Conservation (phyloP, 2,888 invertebrate genomes). For the Melanargia galathea region DNA sequence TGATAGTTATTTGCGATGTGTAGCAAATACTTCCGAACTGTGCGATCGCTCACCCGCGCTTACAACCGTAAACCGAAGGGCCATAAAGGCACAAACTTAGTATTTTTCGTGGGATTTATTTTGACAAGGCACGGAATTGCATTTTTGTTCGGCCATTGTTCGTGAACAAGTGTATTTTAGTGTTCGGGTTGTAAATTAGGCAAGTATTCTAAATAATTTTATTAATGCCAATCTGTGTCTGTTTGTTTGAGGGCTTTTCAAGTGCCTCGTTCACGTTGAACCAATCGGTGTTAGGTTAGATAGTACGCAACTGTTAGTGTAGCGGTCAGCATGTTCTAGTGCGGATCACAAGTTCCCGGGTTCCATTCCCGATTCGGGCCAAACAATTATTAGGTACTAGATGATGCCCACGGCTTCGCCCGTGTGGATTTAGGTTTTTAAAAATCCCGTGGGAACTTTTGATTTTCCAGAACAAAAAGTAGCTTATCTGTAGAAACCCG, state of each 20-base stretch:
- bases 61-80: constrained; percentile 36
- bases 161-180: constrained; percentile 55
- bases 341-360: too few species aligned
- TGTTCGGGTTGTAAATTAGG: constrained; percentile 28
- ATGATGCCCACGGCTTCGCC: too few species aligned
- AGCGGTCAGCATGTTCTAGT: too few species aligned
- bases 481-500: too few species aligned
- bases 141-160: constrained; percentile 66
- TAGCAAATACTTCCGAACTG: neutral
- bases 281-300: too few species aligned
- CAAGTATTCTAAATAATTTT: constrained; percentile 11
- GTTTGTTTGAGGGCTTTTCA: neutral
- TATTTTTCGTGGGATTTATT: constrained; percentile 72
- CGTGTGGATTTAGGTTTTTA: too few species aligned
- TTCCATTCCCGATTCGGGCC: too few species aligned
- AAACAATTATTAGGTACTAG: neutral
- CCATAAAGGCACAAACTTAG: constrained; percentile 65
- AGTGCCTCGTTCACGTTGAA: neutral
- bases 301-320: too few species aligned
- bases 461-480: too few species aligned
- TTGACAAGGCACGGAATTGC: constrained; percentile 72
- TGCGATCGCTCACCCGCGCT: neutral
- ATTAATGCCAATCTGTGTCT: constrained; percentile 8
- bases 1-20: neutral
- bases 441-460: too few species aligned